These are phyloP conservation scores for Brachyptera putata DNA, from an alignment of 2,888 invertebrate species.

Conservation along the genomic window DNA sequence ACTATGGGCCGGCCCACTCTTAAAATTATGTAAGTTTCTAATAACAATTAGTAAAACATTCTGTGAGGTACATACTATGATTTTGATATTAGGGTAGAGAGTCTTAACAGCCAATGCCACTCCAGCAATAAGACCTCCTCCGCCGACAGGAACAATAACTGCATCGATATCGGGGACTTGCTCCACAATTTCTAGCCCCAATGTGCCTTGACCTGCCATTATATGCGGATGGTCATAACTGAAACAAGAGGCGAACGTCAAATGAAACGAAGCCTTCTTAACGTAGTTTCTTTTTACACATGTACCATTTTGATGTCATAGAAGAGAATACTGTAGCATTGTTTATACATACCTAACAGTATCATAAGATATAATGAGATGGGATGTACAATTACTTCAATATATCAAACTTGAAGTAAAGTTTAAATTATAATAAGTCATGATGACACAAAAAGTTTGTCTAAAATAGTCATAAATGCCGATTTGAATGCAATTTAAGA, in stretches of 20 bases:
- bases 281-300: no score
- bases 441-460: no score
- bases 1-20: background rate
- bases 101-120: constrained; percentile 85
- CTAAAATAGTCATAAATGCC: no score
- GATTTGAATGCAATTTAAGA: no score
- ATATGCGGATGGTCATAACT: constrained; percentile 95
- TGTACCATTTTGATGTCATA: no score
- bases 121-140: constrained; percentile 90
- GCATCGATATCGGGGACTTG: constrained; percentile 86
- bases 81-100: constrained; percentile 72
- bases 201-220: constrained; percentile 91
- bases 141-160: constrained; percentile 87
- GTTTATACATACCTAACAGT: no score
- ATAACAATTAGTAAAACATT: background rate
- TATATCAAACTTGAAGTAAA: no score
- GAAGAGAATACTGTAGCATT: no score
- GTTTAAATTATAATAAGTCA: no score
- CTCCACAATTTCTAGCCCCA: constrained; percentile 88
- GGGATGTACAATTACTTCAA: no score
- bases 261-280: background rate
- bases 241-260: constrained; percentile 29
- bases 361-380: no score
- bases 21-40: background rate
- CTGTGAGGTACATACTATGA: constrained; percentile 81